Evolutionary conservation across 23 tunicate genomes (phyloP).

Genomic region (Ascidia mentula): DNA sequence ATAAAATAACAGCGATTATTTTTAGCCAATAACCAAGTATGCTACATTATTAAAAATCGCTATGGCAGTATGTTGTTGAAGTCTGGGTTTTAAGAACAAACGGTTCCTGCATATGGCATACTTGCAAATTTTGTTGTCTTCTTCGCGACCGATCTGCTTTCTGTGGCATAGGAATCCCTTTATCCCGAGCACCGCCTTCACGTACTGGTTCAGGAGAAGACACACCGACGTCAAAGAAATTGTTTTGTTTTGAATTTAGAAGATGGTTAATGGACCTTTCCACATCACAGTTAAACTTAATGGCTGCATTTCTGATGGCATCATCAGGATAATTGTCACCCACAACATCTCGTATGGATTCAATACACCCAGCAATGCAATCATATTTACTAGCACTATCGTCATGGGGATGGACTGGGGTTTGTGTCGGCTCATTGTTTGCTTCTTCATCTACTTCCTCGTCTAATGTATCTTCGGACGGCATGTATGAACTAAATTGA

Average conservation of each 20-base stretch:
- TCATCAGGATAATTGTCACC: conserved; percentile 58
- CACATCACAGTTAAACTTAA: conserved; percentile 36
- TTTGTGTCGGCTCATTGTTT: neutral
- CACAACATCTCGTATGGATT: conserved; percentile 52
- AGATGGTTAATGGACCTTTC: conserved; percentile 67
- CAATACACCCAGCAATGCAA: conserved; percentile 9
- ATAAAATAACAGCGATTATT: too few species aligned
- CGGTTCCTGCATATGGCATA: too few species aligned
- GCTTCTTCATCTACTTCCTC: conserved; percentile 46
- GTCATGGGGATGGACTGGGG: neutral
- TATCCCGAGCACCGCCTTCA: neutral
- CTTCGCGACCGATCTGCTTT: conserved; percentile 2
- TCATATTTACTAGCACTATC: neutral
- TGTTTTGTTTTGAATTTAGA: conserved; percentile 10
- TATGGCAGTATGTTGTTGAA: too few species aligned
- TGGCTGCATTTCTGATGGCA: conserved; percentile 43
- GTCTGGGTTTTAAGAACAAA: too few species aligned
- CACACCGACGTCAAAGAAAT: neutral
- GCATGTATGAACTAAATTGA: conserved; percentile 69
- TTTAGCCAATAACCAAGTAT: too few species aligned
- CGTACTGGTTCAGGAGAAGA: neutral
- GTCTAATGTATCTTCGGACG: conserved; percentile 68
- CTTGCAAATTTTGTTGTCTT: neutral
- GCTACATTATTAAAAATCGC: too few species aligned
- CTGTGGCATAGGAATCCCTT: conserved; percentile 14